Conservation (phyloP, 1,140 invertebrate species). For the Drosophila novamexicana region DNA sequence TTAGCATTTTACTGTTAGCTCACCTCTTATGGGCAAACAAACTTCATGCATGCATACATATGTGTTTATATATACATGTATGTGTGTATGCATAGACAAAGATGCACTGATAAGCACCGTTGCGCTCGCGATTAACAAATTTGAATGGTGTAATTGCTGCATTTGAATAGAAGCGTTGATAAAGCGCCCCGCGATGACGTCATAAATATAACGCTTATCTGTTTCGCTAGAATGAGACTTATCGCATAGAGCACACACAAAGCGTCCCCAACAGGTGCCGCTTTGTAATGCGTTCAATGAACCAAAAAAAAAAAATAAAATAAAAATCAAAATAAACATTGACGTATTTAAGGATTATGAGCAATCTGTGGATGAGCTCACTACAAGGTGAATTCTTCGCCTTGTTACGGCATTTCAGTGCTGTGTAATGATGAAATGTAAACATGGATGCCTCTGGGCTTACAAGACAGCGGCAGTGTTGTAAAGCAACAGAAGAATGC, state of each 20-base stretch:
- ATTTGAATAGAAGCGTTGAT: slow-evolving; percentile 2
- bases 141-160: slow-evolving; percentile 4
- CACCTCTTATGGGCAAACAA: background rate
- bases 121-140: background rate
- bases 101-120: background rate
- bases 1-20: slow-evolving; percentile 1
- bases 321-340: background rate
- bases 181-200: slow-evolving; percentile 2
- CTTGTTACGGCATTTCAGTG: slow-evolving; percentile 1
- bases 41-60: background rate
- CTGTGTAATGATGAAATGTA: slow-evolving; percentile 18
- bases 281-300: slow-evolving; percentile 32
- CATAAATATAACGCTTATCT: slow-evolving; percentile 18
- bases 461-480: background rate
- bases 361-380: slow-evolving; percentile 37
- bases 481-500: background rate
- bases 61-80: background rate
- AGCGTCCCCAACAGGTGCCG: slow-evolving; percentile 13
- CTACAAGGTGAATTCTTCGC: slow-evolving; percentile 5
- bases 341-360: slow-evolving; percentile 9
- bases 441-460: background rate
- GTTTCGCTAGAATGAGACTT: slow-evolving; percentile 16
- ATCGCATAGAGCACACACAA: slow-evolving; percentile 10
- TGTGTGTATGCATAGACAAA: background rate
- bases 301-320: slow-evolving; percentile 2